Conservation (phyloP, 2,797 vertebrate species). For the Lemur catta region DNA sequence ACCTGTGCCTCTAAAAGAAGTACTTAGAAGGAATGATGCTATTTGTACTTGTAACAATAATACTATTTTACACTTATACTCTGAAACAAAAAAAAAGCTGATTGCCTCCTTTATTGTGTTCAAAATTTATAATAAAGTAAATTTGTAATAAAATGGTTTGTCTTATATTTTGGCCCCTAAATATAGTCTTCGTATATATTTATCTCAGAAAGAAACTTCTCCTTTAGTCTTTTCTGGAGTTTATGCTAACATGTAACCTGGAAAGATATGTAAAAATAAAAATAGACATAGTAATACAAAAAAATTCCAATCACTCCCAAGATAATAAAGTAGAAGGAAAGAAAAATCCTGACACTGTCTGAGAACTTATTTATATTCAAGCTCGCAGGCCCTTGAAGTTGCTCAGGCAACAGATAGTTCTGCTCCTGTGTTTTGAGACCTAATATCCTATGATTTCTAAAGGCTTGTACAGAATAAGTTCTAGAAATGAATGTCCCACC, state of each 20-base stretch:
- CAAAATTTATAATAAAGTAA: constrained; percentile 3
- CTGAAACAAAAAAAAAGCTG: neutral
- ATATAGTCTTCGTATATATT: neutral
- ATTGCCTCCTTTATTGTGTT: neutral
- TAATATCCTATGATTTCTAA: neutral
- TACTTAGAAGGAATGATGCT: neutral
- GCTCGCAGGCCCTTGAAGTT: neutral
- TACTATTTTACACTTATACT: neutral
- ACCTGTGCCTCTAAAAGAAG: neutral
- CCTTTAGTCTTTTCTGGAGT: neutral
- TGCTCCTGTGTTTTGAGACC: neutral
- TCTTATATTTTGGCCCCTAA: neutral
- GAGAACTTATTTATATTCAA: constrained; percentile 23
- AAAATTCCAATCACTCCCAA: neutral
- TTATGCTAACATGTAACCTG: neutral
- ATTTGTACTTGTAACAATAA: neutral
- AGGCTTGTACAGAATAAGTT: neutral
- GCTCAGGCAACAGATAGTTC: neutral
- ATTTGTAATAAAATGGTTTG: neutral
- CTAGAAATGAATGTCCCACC: neutral
- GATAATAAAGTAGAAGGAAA: neutral
- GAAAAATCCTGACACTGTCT: neutral
- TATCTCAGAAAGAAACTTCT: neutral
- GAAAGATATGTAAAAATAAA: neutral
- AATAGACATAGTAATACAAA: neutral